Evolutionary conservation across 1,140 invertebrate genomes (phyloP).

Genomic region (Tetramorium simillimum): DNA sequence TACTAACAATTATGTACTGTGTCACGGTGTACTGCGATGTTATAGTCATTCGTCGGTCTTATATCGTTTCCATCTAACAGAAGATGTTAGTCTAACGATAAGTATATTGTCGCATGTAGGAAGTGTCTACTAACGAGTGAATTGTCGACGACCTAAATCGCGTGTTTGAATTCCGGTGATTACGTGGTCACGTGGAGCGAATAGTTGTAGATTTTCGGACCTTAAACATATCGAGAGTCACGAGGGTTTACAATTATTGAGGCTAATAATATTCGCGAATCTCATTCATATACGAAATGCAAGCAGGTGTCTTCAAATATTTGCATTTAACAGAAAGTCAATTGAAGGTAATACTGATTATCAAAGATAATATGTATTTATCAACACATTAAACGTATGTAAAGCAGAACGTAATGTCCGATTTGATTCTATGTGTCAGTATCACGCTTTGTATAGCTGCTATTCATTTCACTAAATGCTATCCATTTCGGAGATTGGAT

Average conservation of each 20-base stretch:
- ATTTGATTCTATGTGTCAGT: not conserved
- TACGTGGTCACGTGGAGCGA: constrained; percentile 18
- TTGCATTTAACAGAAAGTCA: not conserved
- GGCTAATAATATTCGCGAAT: no score
- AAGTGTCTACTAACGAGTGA: constrained; percentile 62
- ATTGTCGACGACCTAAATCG: constrained; percentile 67
- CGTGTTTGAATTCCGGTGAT: constrained; percentile 60
- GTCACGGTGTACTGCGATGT: not conserved
- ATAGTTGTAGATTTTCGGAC: not conserved
- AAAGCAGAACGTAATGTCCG: not conserved
- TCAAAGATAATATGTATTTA: not conserved
- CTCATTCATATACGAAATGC: not conserved
- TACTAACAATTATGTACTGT: not conserved
- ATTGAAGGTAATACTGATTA: not conserved
- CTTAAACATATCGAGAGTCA: not conserved
- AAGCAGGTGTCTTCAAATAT: not conserved
- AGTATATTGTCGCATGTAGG: constrained; percentile 47
- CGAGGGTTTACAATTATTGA: not conserved
- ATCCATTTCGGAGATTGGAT: not conserved
- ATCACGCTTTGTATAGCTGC: not conserved
- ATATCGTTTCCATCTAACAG: not conserved
- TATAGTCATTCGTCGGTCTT: not conserved
- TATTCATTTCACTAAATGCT: not conserved
- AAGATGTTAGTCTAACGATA: constrained; percentile 12
- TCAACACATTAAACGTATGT: not conserved